These are phyloP conservation scores for Drosophila kurseongensis DNA, from an alignment of 1,140 invertebrate genomes.

Conservation along the genomic window DNA sequence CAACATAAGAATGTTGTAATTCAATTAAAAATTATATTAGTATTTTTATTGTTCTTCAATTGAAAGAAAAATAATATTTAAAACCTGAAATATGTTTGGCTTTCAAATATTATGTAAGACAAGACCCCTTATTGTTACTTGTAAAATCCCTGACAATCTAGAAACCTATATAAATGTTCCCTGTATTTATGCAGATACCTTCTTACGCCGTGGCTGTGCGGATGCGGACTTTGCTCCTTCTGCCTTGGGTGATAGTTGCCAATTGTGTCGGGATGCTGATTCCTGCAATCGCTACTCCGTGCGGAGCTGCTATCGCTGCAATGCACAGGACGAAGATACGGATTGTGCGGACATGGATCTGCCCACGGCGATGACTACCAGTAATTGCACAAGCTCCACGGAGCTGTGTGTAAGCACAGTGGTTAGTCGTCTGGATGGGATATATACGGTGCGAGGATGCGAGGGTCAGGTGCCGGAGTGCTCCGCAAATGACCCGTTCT, in stretches of 20 bases:
- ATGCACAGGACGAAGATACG: conserved; percentile 47
- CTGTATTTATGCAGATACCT: conserved; percentile 41
- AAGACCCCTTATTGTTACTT: too few species aligned
- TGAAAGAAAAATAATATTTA: too few species aligned
- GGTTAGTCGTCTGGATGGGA: conserved; percentile 52
- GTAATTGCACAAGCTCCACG: conserved; percentile 52
- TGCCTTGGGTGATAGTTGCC: conserved; percentile 49
- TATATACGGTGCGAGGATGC: conserved; percentile 71
- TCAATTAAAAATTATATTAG: too few species aligned
- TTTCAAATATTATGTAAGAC: background rate
- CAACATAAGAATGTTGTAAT: too few species aligned
- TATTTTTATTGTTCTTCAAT: too few species aligned
- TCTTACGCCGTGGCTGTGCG: conserved; percentile 67
- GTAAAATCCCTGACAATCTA: background rate
- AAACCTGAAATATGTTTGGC: too few species aligned
- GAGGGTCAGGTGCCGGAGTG: conserved; percentile 68
- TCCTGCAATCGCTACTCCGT: conserved; percentile 66
- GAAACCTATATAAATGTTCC: background rate
- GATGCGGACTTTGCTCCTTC: conserved; percentile 30
- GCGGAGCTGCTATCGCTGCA: conserved; percentile 74
- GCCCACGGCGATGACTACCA: conserved; percentile 28
- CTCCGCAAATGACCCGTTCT: conserved; percentile 70
- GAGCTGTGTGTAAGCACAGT: conserved; percentile 77
- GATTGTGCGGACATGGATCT: conserved; percentile 58
- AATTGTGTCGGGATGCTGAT: conserved; percentile 62